Evolutionary conservation across 2,797 vertebrate species (phyloP).

Genomic region (Bradypodion pumilum): DNA sequence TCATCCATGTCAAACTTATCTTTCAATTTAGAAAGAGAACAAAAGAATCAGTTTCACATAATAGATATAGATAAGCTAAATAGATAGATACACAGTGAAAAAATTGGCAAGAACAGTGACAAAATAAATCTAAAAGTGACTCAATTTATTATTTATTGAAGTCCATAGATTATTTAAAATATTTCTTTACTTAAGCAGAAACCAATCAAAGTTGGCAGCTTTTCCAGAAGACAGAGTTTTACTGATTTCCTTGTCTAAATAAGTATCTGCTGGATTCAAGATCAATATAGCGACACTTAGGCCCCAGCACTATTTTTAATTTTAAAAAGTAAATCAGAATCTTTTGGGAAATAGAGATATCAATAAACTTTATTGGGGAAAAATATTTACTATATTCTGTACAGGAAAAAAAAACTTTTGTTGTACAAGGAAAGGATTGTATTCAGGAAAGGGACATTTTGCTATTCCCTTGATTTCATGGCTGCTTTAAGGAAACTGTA

Average conservation of each 20-base stretch:
- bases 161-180: neutral
- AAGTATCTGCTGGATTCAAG: conserved; percentile 42
- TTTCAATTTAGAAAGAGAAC: too few relatives aligned
- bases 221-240: conserved; percentile 28
- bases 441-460: neutral
- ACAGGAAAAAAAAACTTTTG: neutral
- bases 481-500: neutral
- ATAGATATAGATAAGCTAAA: conserved; percentile 22
- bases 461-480: neutral
- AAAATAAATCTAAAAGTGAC: rapidly evolving
- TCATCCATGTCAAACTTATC: too few relatives aligned
- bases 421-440: neutral
- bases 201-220: neutral
- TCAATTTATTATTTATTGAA: conserved; percentile 30
- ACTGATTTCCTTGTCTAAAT: conserved; percentile 35
- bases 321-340: conserved; percentile 34
- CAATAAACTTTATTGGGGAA: conserved; percentile 12
- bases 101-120: neutral
- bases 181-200: conserved; percentile 41
- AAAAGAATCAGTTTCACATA: neutral
- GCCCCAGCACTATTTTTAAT: conserved; percentile 36
- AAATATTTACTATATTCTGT: neutral
- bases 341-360: conserved; percentile 28
- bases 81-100: neutral
- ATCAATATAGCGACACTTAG: conserved; percentile 14